phyloP scores from a whole-genome alignment of 2,797 vertebrate species.

The Muscicapa comitata region DNA sequence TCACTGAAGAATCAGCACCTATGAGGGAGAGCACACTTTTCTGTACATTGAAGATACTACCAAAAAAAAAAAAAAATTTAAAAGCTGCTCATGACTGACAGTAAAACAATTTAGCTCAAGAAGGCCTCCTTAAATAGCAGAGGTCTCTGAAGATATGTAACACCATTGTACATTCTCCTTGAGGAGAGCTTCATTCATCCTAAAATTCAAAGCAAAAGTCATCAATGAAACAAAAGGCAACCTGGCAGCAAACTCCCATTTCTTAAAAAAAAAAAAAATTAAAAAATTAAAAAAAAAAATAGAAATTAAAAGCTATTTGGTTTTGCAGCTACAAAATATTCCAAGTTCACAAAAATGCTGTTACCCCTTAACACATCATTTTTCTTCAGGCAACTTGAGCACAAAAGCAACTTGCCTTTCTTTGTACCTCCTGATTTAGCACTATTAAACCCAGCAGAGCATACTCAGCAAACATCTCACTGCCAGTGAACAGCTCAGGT shows the following conservation, averaged over 20 bases:
- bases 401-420: not conserved
- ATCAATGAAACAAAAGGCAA: not conserved
- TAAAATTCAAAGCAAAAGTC: not conserved
- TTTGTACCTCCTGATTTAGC: not conserved
- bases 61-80: not conserved
- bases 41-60: not conserved
- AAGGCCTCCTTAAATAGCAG: not conserved
- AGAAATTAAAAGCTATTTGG: not conserved
- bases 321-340: not conserved
- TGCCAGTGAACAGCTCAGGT: not conserved
- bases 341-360: not conserved
- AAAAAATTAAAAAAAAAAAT: no score
- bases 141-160: not conserved
- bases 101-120: not conserved
- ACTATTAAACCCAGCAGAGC: not conserved
- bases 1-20: not conserved
- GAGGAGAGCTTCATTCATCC: not conserved
- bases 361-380: not conserved
- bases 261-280: no score
- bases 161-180: not conserved
- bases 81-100: not conserved
- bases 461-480: not conserved
- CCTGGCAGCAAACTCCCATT: not conserved
- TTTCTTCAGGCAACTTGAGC: not conserved
- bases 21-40: not conserved